Percentiles rank a stretch among this genome's conserved stretches.
phyloP scores from a whole-genome alignment of 2,113 vertebrate genomes.

The Ciconia boyciana region DNA sequence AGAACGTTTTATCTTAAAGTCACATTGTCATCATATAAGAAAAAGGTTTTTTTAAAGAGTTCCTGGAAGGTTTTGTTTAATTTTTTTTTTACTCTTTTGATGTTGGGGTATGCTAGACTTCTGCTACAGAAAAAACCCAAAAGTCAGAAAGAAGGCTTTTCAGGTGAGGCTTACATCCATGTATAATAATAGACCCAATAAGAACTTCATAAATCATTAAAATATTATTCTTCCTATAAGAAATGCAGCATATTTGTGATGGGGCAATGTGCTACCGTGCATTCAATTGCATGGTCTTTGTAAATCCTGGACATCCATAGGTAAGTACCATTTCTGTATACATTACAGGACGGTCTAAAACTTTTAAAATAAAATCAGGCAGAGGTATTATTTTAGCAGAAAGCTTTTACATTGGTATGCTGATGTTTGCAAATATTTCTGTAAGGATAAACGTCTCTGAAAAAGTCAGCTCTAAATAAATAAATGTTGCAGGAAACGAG shows the following conservation, averaged over 20 bases:
- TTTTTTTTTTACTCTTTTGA: neutral
- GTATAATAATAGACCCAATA: neutral
- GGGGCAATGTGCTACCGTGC: neutral
- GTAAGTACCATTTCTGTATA: neutral
- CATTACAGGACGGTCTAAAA: neutral
- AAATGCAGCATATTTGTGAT: neutral
- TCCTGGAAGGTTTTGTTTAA: neutral
- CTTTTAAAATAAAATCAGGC: neutral
- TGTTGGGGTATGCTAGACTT: neutral
- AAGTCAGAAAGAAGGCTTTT: neutral
- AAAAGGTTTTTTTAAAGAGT: neutral
- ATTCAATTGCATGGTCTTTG: accelerated
- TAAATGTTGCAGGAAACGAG: neutral
- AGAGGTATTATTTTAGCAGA: neutral
- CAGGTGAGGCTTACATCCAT: neutral
- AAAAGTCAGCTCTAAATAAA: neutral
- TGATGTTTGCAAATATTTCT: neutral
- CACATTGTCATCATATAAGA: neutral
- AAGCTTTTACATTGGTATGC: neutral
- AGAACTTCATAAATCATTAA: neutral
- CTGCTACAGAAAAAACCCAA: accelerated
- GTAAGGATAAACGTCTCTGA: neutral
- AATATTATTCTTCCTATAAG: neutral
- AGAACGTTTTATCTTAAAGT: neutral
- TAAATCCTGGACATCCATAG: neutral